Conservation (phyloP, 2,797 vertebrate genomes). For the Garrulus glandarius region DNA sequence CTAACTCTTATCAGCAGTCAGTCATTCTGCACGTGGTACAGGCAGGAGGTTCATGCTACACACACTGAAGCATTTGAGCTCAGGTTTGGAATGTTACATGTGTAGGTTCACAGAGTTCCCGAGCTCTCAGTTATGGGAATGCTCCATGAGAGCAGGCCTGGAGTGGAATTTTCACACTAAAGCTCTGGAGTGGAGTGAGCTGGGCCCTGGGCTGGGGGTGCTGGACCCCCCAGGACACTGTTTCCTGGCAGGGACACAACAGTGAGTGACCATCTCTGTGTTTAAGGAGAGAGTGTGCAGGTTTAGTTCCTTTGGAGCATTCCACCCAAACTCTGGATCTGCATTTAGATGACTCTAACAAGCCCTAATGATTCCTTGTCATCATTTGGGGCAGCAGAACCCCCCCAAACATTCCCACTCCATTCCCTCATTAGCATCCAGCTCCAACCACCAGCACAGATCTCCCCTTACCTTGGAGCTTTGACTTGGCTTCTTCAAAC, state of each 20-base stretch:
- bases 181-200: accelerated
- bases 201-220: not conserved
- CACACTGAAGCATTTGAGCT: not conserved
- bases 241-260: not conserved
- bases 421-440: accelerated
- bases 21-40: not conserved
- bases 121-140: not conserved
- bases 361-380: not conserved
- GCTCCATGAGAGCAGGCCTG: not conserved
- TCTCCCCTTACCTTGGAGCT: constrained; percentile 87
- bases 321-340: not conserved
- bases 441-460: not conserved
- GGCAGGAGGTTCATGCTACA: not conserved
- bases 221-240: not conserved
- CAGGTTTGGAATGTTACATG: not conserved
- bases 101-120: not conserved
- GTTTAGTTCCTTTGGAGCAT: not conserved
- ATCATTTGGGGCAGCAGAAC: not conserved
- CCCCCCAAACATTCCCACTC: not conserved
- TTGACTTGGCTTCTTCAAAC: constrained; percentile 92
- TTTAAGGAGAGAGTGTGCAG: not conserved
- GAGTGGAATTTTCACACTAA: not conserved
- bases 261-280: not conserved
- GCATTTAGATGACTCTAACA: not conserved
- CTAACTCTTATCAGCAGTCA: not conserved